Evolutionary conservation across 2,797 vertebrate genomes (phyloP).

Genomic region (Melopsittacus undulatus): DNA sequence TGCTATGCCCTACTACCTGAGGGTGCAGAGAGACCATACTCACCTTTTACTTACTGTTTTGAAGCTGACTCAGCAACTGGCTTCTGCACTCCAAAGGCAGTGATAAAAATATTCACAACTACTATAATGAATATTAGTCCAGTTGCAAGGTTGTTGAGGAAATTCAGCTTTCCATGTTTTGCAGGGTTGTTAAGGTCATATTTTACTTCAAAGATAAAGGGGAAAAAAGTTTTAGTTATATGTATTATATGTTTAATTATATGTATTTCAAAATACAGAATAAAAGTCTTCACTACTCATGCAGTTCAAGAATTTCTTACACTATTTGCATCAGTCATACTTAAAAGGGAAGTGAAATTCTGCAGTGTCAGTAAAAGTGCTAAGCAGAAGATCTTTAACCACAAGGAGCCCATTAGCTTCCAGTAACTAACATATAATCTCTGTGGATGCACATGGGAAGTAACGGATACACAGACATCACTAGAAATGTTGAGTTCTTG

Average conservation of each 20-base stretch:
- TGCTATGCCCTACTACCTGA: background rate
- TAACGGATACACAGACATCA: background rate
- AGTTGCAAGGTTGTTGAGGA: slow-evolving; percentile 91
- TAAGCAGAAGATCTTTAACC: background rate
- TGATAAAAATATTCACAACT: slow-evolving; percentile 95
- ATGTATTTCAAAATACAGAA: slow-evolving; percentile 12
- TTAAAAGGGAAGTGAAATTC: slow-evolving; percentile 8
- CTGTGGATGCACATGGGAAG: slow-evolving; percentile 1
- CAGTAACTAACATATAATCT: slow-evolving; percentile 41
- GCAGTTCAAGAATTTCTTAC: background rate
- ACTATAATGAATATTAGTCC: slow-evolving; percentile 94
- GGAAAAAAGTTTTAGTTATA: background rate
- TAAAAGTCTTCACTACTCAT: background rate
- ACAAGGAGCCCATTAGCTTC: background rate
- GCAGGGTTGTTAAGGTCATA: slow-evolving; percentile 92
- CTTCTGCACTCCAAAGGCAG: slow-evolving; percentile 93
- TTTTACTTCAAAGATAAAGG: slow-evolving; percentile 82
- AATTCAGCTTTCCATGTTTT: slow-evolving; percentile 88
- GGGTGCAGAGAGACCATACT: background rate
- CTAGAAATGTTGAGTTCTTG: background rate
- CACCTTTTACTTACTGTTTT: slow-evolving; percentile 64
- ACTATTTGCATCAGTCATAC: background rate
- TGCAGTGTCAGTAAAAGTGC: slow-evolving; percentile 17
- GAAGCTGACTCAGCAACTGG: slow-evolving; percentile 57
- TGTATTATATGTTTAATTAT: background rate